A percentile compares a stretch with the other conserved stretches of the same genome.
phyloP scores from a whole-genome alignment of 1,140 invertebrate genomes.

The Galleria mellonella region DNA sequence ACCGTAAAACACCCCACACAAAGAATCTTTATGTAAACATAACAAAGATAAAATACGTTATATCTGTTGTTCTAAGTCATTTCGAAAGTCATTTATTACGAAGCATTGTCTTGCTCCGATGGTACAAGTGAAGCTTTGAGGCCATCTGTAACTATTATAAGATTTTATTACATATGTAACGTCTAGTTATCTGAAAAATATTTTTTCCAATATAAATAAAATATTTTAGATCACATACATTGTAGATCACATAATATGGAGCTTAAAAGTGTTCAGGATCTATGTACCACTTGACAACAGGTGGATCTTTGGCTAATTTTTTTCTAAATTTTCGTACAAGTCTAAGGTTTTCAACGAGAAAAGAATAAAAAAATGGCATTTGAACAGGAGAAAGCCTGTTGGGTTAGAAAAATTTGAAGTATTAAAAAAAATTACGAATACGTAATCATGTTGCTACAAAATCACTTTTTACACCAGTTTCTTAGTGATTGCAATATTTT shows the following conservation, averaged over 20 bases:
- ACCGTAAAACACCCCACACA: constrained; percentile 72
- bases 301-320: neutral
- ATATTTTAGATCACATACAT: too few relatives aligned
- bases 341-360: neutral
- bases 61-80: constrained; percentile 73
- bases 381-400: too few relatives aligned
- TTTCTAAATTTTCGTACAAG: neutral
- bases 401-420: too few relatives aligned
- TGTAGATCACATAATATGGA: too few relatives aligned
- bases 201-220: too few relatives aligned
- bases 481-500: too few relatives aligned
- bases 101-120: constrained; percentile 34
- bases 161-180: constrained; percentile 34
- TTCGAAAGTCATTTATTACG: constrained; percentile 65
- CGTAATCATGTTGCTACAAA: too few relatives aligned
- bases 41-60: constrained; percentile 70
- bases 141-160: constrained; percentile 40
- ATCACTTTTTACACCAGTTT: neutral
- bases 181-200: too few relatives aligned
- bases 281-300: neutral
- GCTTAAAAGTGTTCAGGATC: too few relatives aligned
- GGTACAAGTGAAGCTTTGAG: constrained; percentile 41
- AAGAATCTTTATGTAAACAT: constrained; percentile 74
- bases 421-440: too few relatives aligned
- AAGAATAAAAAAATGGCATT: too few relatives aligned